A percentile compares a stretch with the other conserved stretches of the same genome.
phyloP scores from a whole-genome alignment of 2,113 vertebrate genomes.

The Thamnaconus septentrionalis region DNA sequence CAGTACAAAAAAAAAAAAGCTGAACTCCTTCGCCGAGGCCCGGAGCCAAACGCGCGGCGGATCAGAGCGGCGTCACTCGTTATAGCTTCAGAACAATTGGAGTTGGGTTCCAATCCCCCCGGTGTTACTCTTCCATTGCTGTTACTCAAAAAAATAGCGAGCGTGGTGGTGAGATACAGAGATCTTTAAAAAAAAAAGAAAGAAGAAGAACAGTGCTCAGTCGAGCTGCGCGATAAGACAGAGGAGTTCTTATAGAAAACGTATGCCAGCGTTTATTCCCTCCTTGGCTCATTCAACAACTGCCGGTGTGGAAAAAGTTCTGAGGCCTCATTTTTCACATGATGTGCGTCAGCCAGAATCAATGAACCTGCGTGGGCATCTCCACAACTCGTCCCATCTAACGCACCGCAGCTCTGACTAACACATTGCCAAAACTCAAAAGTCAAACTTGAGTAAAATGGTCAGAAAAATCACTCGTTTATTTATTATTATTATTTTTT shows the following conservation, averaged over 20 bases:
- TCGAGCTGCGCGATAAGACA: constrained; percentile 22
- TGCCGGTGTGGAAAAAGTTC: constrained; percentile 28
- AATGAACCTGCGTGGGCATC: constrained; percentile 2
- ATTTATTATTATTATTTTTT: constrained; percentile 39
- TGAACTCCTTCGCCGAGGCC: constrained; percentile 27
- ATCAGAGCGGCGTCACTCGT: constrained; percentile 20
- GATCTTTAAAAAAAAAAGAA: constrained; percentile 18
- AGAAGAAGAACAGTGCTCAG: constrained; percentile 16
- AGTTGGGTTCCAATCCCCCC: constrained; percentile 31
- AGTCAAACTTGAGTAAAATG: constrained; percentile 3
- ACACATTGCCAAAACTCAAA: background rate
- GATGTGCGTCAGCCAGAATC: constrained; percentile 7
- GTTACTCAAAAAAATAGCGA: constrained; percentile 13
- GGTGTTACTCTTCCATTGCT: constrained; percentile 16
- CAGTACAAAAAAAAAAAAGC: constrained; percentile 15
- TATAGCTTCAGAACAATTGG: constrained; percentile 26
- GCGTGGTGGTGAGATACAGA: constrained; percentile 6
- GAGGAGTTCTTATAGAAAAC: constrained; percentile 30
- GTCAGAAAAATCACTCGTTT: constrained; percentile 7
- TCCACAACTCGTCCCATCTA: constrained; percentile 17
- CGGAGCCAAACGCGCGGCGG: constrained; percentile 27
- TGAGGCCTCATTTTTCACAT: constrained; percentile 18
- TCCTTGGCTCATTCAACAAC: constrained; percentile 40
- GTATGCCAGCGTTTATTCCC: constrained; percentile 37
- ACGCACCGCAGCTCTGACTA: background rate